Percentiles rank a stretch among this genome's conserved stretches.
Evolutionary conservation across 2,113 vertebrate genomes (phyloP).

Genomic region (Neolamprologus sp.): DNA sequence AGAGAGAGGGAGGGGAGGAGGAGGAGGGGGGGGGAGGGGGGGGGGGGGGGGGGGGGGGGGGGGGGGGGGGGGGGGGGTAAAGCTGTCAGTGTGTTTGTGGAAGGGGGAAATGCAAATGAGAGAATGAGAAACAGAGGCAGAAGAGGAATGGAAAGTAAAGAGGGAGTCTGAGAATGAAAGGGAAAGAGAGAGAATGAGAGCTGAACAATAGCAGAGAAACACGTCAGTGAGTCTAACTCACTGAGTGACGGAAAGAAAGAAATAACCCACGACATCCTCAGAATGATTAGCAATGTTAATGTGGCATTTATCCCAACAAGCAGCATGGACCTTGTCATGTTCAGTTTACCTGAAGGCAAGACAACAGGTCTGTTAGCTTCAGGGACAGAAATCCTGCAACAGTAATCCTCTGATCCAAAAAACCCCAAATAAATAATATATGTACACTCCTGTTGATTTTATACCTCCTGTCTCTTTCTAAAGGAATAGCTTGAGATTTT

Average conservation of each 20-base stretch:
- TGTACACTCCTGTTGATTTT: background rate
- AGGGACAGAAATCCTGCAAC: background rate
- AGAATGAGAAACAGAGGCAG: background rate
- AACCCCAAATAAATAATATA: accelerated
- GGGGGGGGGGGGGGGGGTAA: background rate
- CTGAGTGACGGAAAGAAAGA: background rate
- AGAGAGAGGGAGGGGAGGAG: slow-evolving; percentile 4
- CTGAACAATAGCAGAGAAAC: background rate
- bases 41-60: background rate
- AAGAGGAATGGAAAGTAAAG: background rate
- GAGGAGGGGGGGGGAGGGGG: background rate
- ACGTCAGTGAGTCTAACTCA: background rate
- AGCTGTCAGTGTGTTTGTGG: background rate
- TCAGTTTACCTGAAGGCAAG: background rate
- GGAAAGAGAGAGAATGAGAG: background rate
- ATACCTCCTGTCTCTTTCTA: background rate
- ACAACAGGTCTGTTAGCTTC: background rate
- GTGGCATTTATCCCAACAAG: background rate
- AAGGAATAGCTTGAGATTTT: background rate
- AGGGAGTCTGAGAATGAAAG: background rate
- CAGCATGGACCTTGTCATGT: slow-evolving; percentile 15
- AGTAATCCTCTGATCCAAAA: background rate
- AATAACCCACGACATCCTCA: background rate
- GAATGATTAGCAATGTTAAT: slow-evolving; percentile 20
- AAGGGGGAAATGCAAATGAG: slow-evolving; percentile 12